A percentile compares a stretch with the other conserved stretches of the same genome.
phyloP scores from a whole-genome alignment of 2,888 invertebrate species.

The Autographa gamma region DNA sequence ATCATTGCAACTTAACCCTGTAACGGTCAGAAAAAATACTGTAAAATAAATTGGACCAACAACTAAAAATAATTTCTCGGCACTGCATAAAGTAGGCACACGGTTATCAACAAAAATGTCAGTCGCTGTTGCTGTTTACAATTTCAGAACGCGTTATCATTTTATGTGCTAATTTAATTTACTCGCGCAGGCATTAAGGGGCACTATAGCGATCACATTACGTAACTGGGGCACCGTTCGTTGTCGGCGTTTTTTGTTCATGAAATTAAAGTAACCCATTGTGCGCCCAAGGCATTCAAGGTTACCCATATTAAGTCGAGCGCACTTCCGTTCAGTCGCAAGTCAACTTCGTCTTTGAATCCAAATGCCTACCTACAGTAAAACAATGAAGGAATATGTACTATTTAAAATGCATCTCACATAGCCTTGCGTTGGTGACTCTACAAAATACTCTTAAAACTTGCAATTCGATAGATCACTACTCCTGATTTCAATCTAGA shows the following conservation, averaged over 20 bases:
- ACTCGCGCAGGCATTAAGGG: conserved; percentile 55
- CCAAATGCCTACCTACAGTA: conserved; percentile 26
- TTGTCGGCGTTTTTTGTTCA: conserved; percentile 67
- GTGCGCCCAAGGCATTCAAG: conserved; percentile 82
- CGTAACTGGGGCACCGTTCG: conserved; percentile 69
- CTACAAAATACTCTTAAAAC: conserved; percentile 23
- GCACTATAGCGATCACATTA: conserved; percentile 59
- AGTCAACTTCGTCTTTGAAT: conserved; percentile 50
- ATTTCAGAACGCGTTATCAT: conserved; percentile 54
- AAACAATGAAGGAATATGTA: conserved; percentile 37
- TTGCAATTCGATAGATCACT: conserved; percentile 22
- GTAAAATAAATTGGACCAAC: background rate
- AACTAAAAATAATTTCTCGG: background rate
- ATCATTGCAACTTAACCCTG: background rate
- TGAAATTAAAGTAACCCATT: conserved; percentile 71
- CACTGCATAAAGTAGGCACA: conserved; percentile 2
- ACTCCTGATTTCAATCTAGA: conserved; percentile 18
- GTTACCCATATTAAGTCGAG: conserved; percentile 83
- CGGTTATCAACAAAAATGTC: conserved; percentile 38
- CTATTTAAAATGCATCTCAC: conserved; percentile 49
- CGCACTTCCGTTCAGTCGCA: conserved; percentile 74
- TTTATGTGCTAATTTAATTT: conserved; percentile 61
- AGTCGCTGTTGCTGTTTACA: conserved; percentile 48
- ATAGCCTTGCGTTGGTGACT: conserved; percentile 15
- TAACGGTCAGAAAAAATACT: background rate